Conservation (phyloP, 2,113 vertebrate genomes). For the Anhinga rufa region DNA sequence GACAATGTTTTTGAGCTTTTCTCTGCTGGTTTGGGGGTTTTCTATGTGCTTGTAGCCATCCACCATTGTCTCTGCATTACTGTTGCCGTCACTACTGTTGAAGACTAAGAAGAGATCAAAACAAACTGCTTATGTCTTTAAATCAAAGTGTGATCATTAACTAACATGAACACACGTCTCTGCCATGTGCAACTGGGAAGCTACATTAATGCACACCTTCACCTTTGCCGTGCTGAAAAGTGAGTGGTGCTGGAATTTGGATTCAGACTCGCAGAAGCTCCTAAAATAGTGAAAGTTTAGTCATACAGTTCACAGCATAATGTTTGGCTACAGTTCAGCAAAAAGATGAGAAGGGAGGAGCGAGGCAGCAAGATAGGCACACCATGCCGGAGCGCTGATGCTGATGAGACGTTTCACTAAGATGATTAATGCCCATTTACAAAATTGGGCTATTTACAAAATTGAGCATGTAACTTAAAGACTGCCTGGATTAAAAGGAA, state of each 20-base stretch:
- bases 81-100: background rate
- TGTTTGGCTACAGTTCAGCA: background rate
- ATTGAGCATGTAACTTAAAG: slow-evolving; percentile 36
- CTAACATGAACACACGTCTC: background rate
- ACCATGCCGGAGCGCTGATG: fast-evolving
- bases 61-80: background rate
- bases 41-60: background rate
- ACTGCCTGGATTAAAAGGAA: slow-evolving; percentile 14
- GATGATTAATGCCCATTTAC: slow-evolving; percentile 50
- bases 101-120: slow-evolving; percentile 7
- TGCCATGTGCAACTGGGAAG: background rate
- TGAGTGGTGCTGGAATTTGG: background rate
- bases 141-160: slow-evolving; percentile 40
- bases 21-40: background rate
- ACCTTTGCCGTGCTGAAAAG: background rate
- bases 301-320: background rate
- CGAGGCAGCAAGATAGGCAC: background rate
- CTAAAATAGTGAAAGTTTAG: background rate
- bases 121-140: background rate
- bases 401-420: background rate
- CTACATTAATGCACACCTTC: background rate
- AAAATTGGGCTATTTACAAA: slow-evolving; percentile 46
- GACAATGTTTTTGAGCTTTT: background rate
- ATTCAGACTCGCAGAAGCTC: background rate
- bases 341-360: background rate